Evolutionary conservation across 2,113 vertebrate genomes (phyloP), one percentile per base, ranked within the genome.

Genomic region (Tenebrosternarchus preto): DNA sequence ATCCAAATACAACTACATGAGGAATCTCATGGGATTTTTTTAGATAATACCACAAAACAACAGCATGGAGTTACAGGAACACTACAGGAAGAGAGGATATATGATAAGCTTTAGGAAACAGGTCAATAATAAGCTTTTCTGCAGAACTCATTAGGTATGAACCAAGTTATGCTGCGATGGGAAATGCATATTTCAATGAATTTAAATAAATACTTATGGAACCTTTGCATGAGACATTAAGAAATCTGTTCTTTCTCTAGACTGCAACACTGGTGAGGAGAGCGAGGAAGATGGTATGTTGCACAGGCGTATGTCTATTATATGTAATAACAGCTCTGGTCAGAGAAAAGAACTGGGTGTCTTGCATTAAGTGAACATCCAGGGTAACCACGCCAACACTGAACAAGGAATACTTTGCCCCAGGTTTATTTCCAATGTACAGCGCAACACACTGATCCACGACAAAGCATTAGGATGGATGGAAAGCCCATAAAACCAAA

Each of bases 401-500:
- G 57, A 50, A 66, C 27, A 17, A 20, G 31, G 17, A 33, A 9
- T 4, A 36, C 5, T 17, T 19, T 29, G 61, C 15, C 61, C n/a
- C 15, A 9, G 31, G 27, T 5, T 1, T 31, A 17, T 31, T n/a
- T 4, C 61, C 15, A 5, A 64, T 31, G 27, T 16, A 59, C 5
- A n/a, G 56, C 7, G n/a, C 4, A 59, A 9, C 56, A 59, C 43
- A 15, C 43, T 50, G 43, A 50, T 50, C 43, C 43, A 59, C n/a
- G 22, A 20, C n/a, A 59, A 59, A 59, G 20, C 56, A 59, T n/a
- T 22, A 60, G 5, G 5, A 16, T 57, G 29, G 71, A 73, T n/a
- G 43, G 9, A 73, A 20, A 57, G 9, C 70, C 17, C 19, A 29
- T 53, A 73, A 36, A 60, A 60, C 36, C 59, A 74, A 74, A 39